Base-by-base conservation (phyloP, 1,140 invertebrate species). In the Zaprionus lachaisei region DNA sequence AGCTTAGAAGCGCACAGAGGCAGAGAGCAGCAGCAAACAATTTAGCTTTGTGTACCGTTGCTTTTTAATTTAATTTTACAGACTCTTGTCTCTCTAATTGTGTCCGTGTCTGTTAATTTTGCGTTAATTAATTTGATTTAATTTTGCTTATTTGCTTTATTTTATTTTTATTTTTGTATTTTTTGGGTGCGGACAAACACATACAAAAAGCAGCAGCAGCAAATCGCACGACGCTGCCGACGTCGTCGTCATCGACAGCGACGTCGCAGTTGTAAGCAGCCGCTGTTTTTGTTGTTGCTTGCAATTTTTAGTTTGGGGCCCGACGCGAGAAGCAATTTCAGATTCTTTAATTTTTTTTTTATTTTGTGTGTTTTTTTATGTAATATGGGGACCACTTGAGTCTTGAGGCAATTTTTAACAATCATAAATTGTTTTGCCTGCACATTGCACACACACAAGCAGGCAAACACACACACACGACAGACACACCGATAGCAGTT, bases 381-480 rank as follows among this genome's bases (percentile, higher is more conserved):
- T 72, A 55, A 49, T 49, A 37, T 55, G 44, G 20, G 34, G 24
- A 51, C 68, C 68, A 76, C 34, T 72, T 77, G 24, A 56, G 41
- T 66, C 17, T 72, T 72, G 28, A 49, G 20, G 41, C 41, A 66
- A 62, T 62, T 67, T 73, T 72, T 26, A 17, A 77, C 49, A 72
- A 56, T 38, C 61, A 68, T 72, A 84, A 84, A 80, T 84, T 84
- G 81, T 84, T 84, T 84, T 84, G 81, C 77, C 80, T 84, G 81
- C 81, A 84, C 66, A 83, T 77, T 79, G 66, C 73, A 77, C 81
- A 72, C 76, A 73, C 56, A 65, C 47, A 51, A 55, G 54, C 60
- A 69, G 68, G 54, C 63, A 72, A 28, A 54, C 70, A 61, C 64
- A 69, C 67, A 57, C 64, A 66, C 41, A 28, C 44, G 24, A 54